Conservation (phyloP, 2,797 vertebrate species). For the Staurois parvus region DNA sequence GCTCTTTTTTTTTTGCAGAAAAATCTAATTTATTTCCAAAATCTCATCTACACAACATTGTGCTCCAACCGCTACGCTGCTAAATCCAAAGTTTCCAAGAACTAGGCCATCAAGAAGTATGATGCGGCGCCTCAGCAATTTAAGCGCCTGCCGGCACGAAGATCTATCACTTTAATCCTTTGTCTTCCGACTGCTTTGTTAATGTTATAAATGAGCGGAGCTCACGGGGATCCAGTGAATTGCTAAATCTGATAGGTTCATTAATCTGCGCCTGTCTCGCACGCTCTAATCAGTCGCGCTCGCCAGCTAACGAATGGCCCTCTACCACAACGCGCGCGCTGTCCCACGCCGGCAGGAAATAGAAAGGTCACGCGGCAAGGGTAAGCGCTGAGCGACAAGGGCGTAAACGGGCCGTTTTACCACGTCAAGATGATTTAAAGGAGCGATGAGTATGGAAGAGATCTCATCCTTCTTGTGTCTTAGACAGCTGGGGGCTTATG, state of each 20-base stretch:
- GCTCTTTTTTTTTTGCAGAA: too few relatives aligned
- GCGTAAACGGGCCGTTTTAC: too few relatives aligned
- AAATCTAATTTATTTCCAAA: too few relatives aligned
- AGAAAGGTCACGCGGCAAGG: neutral
- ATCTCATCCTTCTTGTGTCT: too few relatives aligned
- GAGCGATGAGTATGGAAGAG: too few relatives aligned
- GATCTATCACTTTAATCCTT: neutral
- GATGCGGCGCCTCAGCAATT: neutral
- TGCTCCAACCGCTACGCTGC: too few relatives aligned
- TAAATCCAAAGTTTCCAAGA: neutral
- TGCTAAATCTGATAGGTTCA: constrained; percentile 11
- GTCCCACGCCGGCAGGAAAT: neutral
- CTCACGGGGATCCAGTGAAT: neutral
- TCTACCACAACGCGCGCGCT: neutral
- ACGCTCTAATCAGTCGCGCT: neutral
- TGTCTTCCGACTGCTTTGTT: neutral
- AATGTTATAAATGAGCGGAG: constrained; percentile 13
- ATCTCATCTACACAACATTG: too few relatives aligned
- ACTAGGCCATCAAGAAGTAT: neutral
- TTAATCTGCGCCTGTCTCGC: constrained; percentile 35
- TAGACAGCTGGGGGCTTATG: too few relatives aligned
- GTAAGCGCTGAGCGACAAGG: neutral
- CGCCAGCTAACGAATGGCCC: neutral
- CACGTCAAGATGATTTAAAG: too few relatives aligned
- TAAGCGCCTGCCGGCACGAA: neutral